phyloP scores from a whole-genome alignment of 2,113 vertebrate species.

The Nymphicus hollandicus region DNA sequence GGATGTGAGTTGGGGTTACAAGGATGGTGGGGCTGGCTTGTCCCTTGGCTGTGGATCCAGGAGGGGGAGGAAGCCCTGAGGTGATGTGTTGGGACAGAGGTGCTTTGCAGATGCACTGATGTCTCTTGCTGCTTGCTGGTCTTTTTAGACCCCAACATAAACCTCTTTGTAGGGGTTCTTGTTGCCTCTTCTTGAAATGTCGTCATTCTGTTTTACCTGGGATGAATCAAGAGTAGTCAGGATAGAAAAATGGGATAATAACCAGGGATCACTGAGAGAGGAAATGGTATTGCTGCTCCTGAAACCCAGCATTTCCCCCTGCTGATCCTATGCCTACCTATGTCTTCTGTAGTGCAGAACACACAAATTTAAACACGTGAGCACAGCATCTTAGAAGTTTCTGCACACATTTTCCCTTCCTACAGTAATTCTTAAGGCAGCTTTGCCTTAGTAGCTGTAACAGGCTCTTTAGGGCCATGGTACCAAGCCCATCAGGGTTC shows the following conservation, averaged over 20 bases:
- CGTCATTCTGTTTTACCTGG: neutral
- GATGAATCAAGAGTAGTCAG: neutral
- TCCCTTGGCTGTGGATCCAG: neutral
- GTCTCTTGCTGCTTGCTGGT: neutral
- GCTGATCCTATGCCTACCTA: neutral
- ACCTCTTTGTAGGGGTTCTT: neutral
- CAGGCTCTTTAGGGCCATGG: neutral
- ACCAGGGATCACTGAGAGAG: neutral
- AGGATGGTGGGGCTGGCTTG: neutral
- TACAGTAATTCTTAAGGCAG: neutral
- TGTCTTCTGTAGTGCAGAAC: neutral
- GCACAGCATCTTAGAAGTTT: neutral
- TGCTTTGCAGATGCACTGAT: rapidly evolving
- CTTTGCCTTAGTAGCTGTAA: neutral
- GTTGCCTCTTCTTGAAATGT: neutral
- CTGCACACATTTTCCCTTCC: neutral
- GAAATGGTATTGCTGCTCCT: neutral
- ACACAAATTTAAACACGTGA: neutral
- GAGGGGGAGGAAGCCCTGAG: neutral
- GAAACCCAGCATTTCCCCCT: neutral
- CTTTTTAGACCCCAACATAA: neutral
- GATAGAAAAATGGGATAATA: neutral
- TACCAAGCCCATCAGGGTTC: neutral
- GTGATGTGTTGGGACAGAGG: neutral
- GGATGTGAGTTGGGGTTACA: constrained; percentile 40